Conservation (phyloP, 2,113 vertebrate genomes). For the Motacilla alba region DNA sequence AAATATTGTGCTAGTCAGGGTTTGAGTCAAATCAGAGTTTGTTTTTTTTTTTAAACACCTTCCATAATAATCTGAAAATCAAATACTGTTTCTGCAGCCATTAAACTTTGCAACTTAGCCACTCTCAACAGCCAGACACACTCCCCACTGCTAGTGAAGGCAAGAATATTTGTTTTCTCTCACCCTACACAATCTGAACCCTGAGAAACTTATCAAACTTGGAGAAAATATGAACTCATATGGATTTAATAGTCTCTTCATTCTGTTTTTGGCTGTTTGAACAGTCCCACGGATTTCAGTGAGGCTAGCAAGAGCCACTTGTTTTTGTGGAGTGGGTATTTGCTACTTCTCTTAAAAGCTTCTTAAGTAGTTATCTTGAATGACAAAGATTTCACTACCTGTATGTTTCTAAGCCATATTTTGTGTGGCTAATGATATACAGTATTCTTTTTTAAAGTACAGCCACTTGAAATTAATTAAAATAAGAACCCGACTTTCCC, state of each 20-base stretch:
- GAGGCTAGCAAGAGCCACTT: neutral
- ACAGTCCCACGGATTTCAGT: neutral
- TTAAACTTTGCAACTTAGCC: neutral
- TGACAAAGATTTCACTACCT: neutral
- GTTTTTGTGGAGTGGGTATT: neutral
- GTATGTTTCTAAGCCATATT: neutral
- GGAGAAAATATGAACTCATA: neutral
- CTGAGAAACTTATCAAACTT: neutral
- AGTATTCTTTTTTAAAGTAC: neutral
- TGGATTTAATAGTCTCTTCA: neutral
- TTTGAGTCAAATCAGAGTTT: neutral
- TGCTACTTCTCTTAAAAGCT: neutral
- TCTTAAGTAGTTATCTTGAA: neutral
- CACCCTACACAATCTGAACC: neutral
- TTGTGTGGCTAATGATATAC: neutral
- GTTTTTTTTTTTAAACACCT: neutral
- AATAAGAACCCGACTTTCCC: neutral
- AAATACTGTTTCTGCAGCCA: neutral
- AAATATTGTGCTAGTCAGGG: neutral
- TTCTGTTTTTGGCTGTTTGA: neutral
- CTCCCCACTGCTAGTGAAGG: fast-evolving
- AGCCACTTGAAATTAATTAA: neutral
- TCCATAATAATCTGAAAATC: neutral
- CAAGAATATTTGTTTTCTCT: neutral
- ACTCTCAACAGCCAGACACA: neutral